Evolutionary conservation across 2,888 invertebrate species (phyloP).

Genomic region (Eupithecia tripunctaria): DNA sequence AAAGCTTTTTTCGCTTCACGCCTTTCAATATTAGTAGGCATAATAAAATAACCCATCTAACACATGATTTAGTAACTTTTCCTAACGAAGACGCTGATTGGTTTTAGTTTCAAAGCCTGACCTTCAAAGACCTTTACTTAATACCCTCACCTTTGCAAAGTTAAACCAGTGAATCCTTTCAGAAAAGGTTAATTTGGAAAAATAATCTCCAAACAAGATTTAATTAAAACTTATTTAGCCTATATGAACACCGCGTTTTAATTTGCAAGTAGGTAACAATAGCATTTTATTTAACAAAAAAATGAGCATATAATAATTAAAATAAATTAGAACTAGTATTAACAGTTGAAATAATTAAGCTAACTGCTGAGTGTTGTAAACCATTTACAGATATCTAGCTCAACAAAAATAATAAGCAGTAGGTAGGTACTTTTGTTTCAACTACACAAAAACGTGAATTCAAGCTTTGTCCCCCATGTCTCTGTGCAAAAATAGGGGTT

Average conservation of each 20-base stretch:
- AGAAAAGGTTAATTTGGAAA: not conserved
- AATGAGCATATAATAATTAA: too few species aligned
- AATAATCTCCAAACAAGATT: constrained; percentile 1
- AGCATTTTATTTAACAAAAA: not conserved
- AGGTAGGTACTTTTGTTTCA: too few species aligned
- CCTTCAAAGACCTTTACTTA: not conserved
- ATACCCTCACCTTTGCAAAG: constrained; percentile 8
- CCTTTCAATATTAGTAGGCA: not conserved
- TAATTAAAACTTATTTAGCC: not conserved
- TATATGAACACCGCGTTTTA: not conserved
- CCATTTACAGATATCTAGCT: too few species aligned
- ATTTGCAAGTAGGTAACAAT: not conserved
- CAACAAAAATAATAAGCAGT: too few species aligned
- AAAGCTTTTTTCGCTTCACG: not conserved
- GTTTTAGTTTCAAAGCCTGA: constrained; percentile 2
- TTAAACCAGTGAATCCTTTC: not conserved
- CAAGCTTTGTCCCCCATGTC: too few species aligned
- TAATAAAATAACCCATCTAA: too few species aligned
- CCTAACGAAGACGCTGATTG: not conserved
- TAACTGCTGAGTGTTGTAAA: too few species aligned
- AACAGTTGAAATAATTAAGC: too few species aligned
- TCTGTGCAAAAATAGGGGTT: too few species aligned
- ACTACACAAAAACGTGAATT: too few species aligned
- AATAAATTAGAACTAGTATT: too few species aligned
- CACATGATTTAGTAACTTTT: constrained; percentile 8